Evolutionary conservation across 2,888 invertebrate genomes (phyloP).

Genomic region (Tillus elongatus): DNA sequence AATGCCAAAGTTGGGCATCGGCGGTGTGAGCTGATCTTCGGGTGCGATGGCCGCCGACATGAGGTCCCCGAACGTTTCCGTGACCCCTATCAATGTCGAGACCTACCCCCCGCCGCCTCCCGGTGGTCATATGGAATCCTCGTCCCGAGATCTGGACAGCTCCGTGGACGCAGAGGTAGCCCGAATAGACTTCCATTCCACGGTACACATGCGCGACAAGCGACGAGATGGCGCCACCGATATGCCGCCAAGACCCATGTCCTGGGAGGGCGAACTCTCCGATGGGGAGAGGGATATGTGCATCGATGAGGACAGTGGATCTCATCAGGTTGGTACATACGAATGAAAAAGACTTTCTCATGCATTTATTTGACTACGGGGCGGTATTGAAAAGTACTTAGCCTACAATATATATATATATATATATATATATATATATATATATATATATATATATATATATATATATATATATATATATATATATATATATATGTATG

Average conservation of each 20-base stretch:
- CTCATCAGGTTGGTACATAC: constrained; percentile 23
- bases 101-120: constrained; percentile 26
- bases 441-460: no score
- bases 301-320: constrained; percentile 32
- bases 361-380: no score
- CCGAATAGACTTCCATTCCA: constrained; percentile 61
- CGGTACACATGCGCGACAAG: constrained; percentile 36
- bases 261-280: constrained; percentile 88
- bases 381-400: no score
- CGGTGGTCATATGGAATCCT: no score
- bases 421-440: no score
- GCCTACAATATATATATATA: no score
- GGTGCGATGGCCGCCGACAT: constrained; percentile 38
- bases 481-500: no score
- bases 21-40: constrained; percentile 38
- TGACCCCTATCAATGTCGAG: constrained; percentile 68
- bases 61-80: constrained; percentile 57
- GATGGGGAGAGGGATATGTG: constrained; percentile 59
- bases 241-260: constrained; percentile 70
- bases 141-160: constrained; percentile 44
- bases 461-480: no score
- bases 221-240: constrained; percentile 35
- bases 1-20: constrained; percentile 21
- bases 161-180: constrained; percentile 72
- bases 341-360: no score